Base-by-base conservation (phyloP, 2,888 invertebrate genomes). In the Heliconius cydno region DNA sequence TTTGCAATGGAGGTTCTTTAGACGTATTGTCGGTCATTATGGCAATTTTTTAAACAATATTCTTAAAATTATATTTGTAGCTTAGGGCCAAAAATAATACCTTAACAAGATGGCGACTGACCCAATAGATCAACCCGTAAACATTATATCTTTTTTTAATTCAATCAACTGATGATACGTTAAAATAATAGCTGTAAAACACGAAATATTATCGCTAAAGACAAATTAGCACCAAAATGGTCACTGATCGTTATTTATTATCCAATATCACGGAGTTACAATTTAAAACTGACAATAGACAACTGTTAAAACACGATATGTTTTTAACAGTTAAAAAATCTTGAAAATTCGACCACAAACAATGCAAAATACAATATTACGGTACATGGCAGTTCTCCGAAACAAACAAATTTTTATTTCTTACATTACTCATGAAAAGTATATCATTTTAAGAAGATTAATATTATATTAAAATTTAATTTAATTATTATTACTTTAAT, bases 1-100 rank as follows among this genome's bases (percentile, higher is more conserved):
- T 94, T 90, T 94, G 95, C 83, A 94, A 83, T 79, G 95, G 94
- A 79, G 94, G 94, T 83, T 94, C 93, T 86, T 95, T 94, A 30
- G 92, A 86, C 84, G 87, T 89, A 85, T 92, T 92, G 65, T 94
- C 94, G 80, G 92, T 86, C 95, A 95, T 95, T 70, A 77, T 78
- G 70, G 71, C n/a, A 30, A 67, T 67, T 68, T 75, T 80, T 4
- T 25, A 60, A 57, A 60, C 73, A 57, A 41, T 76, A 57, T 34
- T 72, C 57, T 46, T 66, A 75, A 70, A 34, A 34, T 72, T 41
- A 75, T 78, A 68, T 73, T 77, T 67, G 68, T 78, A 76, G 78
- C 77, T 74, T 75, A 66, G 73, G 67, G 76, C 80, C 80, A 77
- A 81, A 82, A 80, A 79, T 79, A 77, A 80, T 78, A 80, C 76